phyloP scores from a whole-genome alignment of 1,140 invertebrate genomes.

The Pararge aegeria region DNA sequence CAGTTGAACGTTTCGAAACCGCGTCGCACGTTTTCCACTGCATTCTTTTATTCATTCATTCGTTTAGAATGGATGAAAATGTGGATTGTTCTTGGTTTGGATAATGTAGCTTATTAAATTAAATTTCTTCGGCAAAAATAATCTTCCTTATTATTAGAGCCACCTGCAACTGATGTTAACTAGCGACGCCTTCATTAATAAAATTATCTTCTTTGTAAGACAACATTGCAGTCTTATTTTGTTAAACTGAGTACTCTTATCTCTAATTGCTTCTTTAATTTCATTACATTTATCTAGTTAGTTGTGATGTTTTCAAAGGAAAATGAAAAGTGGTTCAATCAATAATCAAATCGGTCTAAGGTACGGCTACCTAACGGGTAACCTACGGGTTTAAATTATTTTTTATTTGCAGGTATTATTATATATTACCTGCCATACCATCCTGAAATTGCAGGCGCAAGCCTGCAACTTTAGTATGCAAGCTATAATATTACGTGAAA shows the following conservation, averaged over 20 bases:
- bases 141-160: background rate
- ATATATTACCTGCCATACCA: too few species aligned
- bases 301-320: too few species aligned
- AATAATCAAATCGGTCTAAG: too few species aligned
- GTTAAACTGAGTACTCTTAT: background rate
- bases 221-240: background rate
- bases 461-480: too few species aligned
- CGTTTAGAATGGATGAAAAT: background rate
- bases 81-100: background rate
- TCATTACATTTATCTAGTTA: background rate
- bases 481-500: too few species aligned
- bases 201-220: background rate
- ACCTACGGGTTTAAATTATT: too few species aligned
- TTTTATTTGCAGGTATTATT: too few species aligned
- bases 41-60: background rate
- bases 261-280: background rate
- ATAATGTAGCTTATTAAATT: constrained; percentile 5
- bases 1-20: background rate
- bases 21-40: background rate
- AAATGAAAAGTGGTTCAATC: too few species aligned
- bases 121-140: background rate
- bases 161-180: constrained; percentile 1
- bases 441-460: too few species aligned
- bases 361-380: too few species aligned
- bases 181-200: background rate